phyloP scores from a whole-genome alignment of 2,888 invertebrate species.

The Perizoma affinitatum region DNA sequence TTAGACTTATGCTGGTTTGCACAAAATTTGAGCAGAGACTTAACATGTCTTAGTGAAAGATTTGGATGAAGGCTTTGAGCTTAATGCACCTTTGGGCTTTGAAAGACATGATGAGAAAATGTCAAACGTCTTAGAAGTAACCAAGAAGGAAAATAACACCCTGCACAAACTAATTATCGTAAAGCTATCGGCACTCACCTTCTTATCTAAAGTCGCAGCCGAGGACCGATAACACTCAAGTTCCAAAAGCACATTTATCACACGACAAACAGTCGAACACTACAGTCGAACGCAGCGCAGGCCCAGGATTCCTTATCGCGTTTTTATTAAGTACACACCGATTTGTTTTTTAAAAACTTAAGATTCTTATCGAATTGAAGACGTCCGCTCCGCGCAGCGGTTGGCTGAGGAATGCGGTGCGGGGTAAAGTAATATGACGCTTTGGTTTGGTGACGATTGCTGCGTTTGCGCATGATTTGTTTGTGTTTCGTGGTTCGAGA shows the following conservation, averaged over 20 bases:
- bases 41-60: too few species aligned
- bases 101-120: neutral
- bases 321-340: constrained; percentile 60
- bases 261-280: constrained; percentile 62
- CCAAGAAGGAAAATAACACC: constrained; percentile 27
- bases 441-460: constrained; percentile 50
- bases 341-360: constrained; percentile 36
- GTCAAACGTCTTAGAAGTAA: constrained; percentile 12
- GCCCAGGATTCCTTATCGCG: constrained; percentile 50
- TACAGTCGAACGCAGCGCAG: constrained; percentile 33
- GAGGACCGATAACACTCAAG: constrained; percentile 63
- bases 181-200: constrained; percentile 81
- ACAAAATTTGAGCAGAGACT: too few species aligned
- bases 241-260: constrained; percentile 67
- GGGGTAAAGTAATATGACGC: constrained; percentile 39
- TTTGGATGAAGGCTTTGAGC: too few species aligned
- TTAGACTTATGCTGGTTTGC: too few species aligned
- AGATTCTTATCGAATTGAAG: constrained; percentile 18
- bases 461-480: constrained; percentile 58
- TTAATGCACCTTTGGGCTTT: too few species aligned
- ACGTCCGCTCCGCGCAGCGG: constrained; percentile 57
- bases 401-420: constrained; percentile 62
- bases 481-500: constrained; percentile 27
- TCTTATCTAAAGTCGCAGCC: constrained; percentile 71
- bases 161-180: constrained; percentile 66